Conservation (phyloP, 2,888 invertebrate species). For the Oxycera nigricornis region DNA sequence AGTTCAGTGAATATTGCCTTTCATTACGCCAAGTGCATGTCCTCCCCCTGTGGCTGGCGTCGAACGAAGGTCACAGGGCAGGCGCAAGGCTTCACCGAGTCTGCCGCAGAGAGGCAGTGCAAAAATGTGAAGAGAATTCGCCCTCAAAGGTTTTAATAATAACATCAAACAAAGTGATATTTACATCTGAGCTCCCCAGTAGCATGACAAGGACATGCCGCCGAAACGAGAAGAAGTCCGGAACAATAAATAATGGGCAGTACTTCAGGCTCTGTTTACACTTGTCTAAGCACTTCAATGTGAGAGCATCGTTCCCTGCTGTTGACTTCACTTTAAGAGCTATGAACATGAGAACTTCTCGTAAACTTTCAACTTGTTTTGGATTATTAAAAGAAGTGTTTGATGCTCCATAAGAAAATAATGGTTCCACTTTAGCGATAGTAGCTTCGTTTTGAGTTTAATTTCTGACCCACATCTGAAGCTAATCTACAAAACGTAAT, state of each 20-base stretch:
- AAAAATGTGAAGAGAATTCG: neutral
- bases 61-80: constrained; percentile 17
- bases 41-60: neutral
- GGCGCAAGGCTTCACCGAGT: neutral
- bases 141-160: constrained; percentile 12
- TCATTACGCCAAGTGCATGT: constrained; percentile 15
- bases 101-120: neutral
- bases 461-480: no score
- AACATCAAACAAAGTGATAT: constrained; percentile 28
- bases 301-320: neutral
- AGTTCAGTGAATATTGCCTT: constrained; percentile 29
- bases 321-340: neutral
- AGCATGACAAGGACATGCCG: neutral
- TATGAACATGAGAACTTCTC: neutral
- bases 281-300: neutral
- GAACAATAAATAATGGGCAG: neutral
- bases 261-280: neutral
- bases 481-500: no score
- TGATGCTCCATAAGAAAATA: no score
- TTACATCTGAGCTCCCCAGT: neutral
- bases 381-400: no score
- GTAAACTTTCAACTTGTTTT: neutral
- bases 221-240: neutral
- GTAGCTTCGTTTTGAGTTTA: no score
- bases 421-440: no score